phyloP scores from a whole-genome alignment of 2,113 vertebrate genomes.

The Phylloscopus trochilus region DNA sequence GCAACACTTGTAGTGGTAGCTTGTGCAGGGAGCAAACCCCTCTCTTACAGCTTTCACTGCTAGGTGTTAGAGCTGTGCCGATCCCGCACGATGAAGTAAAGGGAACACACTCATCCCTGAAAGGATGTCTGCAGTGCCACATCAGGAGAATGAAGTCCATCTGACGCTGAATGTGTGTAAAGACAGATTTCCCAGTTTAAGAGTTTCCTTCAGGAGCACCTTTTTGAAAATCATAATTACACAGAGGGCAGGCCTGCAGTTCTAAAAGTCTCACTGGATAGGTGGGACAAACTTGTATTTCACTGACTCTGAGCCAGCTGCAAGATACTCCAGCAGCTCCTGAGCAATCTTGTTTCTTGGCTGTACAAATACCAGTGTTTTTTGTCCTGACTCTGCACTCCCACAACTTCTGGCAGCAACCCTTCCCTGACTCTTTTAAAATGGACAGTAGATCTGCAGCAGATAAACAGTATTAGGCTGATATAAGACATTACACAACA shows the following conservation, averaged over 20 bases:
- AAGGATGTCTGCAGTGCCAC: neutral
- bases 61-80: neutral
- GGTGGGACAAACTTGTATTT: neutral
- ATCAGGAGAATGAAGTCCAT: neutral
- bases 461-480: neutral
- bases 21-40: neutral
- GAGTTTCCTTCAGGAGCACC: neutral
- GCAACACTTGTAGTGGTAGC: neutral
- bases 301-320: neutral
- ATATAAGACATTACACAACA: neutral
- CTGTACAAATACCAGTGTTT: neutral
- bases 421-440: neutral
- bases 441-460: neutral
- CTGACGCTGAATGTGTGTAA: accelerated
- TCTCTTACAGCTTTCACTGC: neutral
- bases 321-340: neutral
- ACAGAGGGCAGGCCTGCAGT: neutral
- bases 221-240: neutral
- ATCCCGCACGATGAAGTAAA: constrained; percentile 25
- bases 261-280: neutral
- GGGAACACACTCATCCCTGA: neutral
- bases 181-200: neutral
- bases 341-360: neutral
- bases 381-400: constrained; percentile 1
- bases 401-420: neutral